phyloP scores from a whole-genome alignment of 1,140 invertebrate genomes.

The Pogonus chalceus region DNA sequence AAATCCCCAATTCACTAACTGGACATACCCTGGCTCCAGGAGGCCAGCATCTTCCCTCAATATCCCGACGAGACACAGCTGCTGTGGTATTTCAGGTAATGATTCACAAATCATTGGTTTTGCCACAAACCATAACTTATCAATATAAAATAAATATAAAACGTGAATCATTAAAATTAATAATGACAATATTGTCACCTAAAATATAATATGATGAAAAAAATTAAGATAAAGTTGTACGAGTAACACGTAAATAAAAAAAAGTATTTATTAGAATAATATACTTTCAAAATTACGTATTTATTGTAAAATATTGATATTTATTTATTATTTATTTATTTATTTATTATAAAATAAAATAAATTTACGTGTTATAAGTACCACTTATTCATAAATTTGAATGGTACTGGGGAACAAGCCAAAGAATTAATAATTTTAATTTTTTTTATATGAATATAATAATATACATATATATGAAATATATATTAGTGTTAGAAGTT shows the following conservation, averaged over 20 bases:
- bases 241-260: slow-evolving; percentile 14
- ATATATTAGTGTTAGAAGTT: not conserved
- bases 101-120: slow-evolving; percentile 22
- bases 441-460: slow-evolving; percentile 37
- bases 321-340: slow-evolving; percentile 27
- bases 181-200: slow-evolving; percentile 15
- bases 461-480: slow-evolving; percentile 13
- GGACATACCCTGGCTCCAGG: slow-evolving; percentile 27
- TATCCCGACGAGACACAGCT: slow-evolving; percentile 21
- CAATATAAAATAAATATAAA: slow-evolving; percentile 21
- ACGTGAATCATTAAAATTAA: slow-evolving; percentile 12
- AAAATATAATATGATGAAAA: slow-evolving; percentile 9
- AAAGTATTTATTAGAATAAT: slow-evolving; percentile 23
- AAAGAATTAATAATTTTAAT: slow-evolving; percentile 53
- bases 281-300: slow-evolving; percentile 15
- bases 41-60: slow-evolving; percentile 21
- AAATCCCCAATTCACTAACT: slow-evolving; percentile 73
- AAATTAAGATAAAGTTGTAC: slow-evolving; percentile 7
- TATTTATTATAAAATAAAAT: slow-evolving; percentile 30
- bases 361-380: not conserved
- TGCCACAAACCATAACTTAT: slow-evolving; percentile 24
- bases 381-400: slow-evolving; percentile 15
- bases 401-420: slow-evolving; percentile 47
- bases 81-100: slow-evolving; percentile 30
- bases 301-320: slow-evolving; percentile 17